These are phyloP conservation scores for Teleopsis dalmanni DNA, from an alignment of 1,140 invertebrate species.

Conservation along the genomic window DNA sequence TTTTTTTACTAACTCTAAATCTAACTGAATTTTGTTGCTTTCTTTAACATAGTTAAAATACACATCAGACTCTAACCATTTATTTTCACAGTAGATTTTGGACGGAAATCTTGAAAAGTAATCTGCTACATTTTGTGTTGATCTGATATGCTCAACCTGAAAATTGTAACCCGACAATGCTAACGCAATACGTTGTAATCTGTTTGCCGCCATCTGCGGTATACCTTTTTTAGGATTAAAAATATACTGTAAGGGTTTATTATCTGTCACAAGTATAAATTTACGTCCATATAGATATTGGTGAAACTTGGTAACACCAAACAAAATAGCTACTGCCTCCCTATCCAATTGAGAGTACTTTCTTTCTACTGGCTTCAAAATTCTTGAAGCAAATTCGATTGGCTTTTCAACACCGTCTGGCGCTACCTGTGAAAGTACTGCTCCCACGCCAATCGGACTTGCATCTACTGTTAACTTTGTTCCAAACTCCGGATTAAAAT, in stretches of 20 bases:
- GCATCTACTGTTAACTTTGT: not conserved
- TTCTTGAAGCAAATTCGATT: constrained; percentile 45
- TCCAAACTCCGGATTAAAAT: constrained; percentile 3
- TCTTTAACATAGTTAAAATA: too few relatives aligned
- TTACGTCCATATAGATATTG: constrained; percentile 42
- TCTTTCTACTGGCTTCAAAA: constrained; percentile 42
- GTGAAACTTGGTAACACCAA: constrained; percentile 38
- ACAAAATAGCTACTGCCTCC: constrained; percentile 45
- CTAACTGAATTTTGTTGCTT: too few relatives aligned
- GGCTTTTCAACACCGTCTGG: constrained; percentile 35
- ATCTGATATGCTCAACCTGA: constrained; percentile 16
- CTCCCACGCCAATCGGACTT: constrained; percentile 34
- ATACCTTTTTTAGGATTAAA: constrained; percentile 35
- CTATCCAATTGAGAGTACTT: constrained; percentile 46
- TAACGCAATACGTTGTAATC: constrained; percentile 29
- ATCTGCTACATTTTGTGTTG: constrained; percentile 20
- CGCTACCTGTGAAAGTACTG: constrained; percentile 40
- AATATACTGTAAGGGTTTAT: constrained; percentile 44
- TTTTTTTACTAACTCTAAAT: too few relatives aligned
- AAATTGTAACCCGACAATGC: constrained; percentile 21
- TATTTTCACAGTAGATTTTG: too few relatives aligned
- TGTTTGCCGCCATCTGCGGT: constrained; percentile 19
- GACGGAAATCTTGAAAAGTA: constrained; percentile 20
- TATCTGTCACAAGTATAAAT: constrained; percentile 46
- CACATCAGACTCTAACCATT: too few relatives aligned